Base-by-base conservation (phyloP, 2,113 vertebrate genomes). In the Castor canadensis region DNA sequence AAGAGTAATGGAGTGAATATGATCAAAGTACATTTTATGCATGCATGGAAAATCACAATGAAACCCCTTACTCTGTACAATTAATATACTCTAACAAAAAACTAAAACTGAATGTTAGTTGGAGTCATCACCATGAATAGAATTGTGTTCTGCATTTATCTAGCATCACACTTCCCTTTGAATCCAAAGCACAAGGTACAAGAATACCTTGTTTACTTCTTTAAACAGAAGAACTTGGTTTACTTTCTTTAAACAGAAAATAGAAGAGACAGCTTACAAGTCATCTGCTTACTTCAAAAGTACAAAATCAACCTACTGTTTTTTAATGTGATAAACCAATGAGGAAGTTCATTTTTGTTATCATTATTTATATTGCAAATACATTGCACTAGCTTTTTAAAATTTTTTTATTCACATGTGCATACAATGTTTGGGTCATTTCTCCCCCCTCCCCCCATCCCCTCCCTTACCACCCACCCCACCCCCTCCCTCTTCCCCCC, bases 261-360 rank as follows among this genome's bases (percentile, higher is more conserved):
- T 30, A 77, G 72, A 82, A 87, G 71, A 86, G 43, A 79, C 17
- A 87, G 2, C 26, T 64, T 95, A 94, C 71, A 20, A 81, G 64
- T 40, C 47, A 80, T 52, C 26, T 72, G 72, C 66, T 91, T 94
- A 81, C 89, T 94, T 95, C 96, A 95, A 94, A 95, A 71, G 45
- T 87, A 22, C 85, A 93, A 97, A 95, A 96, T 97, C 94, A 95
- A 64, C 93, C 64, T 73, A 38, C 54, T 92, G 89, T 91, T 24
- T 49, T 95, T 79, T 45, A 96, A 95, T 90, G 86, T 91, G 80
- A 76, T 84, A 94, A 91, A 69, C 75, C 6, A 5, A 60, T 5
- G 10, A 62, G 60, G 6, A 45, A 80, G 10, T 87, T 94, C 69
- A 76, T 91, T 96, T 95, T 79, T 90, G 79, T 73, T 90, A 87